A percentile compares a stretch with the other conserved stretches of the same genome.
phyloP scores from a whole-genome alignment of 1,140 invertebrate genomes.

The Apis florea region DNA sequence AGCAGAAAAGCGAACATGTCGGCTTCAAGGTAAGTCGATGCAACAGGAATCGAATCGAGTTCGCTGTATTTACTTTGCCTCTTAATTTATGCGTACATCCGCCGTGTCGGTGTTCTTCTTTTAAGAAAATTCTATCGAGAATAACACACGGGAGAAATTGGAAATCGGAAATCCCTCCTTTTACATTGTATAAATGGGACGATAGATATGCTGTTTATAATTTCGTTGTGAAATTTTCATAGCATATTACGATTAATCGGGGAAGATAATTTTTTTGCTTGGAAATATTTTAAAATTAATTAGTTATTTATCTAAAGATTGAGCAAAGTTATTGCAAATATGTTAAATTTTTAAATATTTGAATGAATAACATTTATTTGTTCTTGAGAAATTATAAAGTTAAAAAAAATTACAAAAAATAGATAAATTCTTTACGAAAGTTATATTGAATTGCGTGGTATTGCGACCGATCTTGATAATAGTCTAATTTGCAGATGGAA shows the following conservation, averaged over 20 bases:
- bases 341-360: no score
- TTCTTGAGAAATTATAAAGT: no score
- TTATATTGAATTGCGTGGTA: neutral
- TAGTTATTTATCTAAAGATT: no score
- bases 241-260: no score
- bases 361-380: no score
- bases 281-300: no score
- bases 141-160: neutral
- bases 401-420: no score
- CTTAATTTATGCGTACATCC: conserved; percentile 12
- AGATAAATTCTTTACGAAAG: neutral
- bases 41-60: conserved; percentile 1
- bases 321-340: no score
- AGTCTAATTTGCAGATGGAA: neutral
- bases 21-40: conserved; percentile 27
- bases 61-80: conserved; percentile 15
- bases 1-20: conserved; percentile 20
- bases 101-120: neutral
- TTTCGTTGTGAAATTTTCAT: neutral
- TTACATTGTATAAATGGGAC: neutral
- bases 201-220: no score
- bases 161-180: neutral
- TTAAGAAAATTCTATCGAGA: no score
- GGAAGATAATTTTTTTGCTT: no score
- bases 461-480: neutral